Base-by-base conservation (phyloP, 2,113 vertebrate genomes). In the Halichoerus grypus region DNA sequence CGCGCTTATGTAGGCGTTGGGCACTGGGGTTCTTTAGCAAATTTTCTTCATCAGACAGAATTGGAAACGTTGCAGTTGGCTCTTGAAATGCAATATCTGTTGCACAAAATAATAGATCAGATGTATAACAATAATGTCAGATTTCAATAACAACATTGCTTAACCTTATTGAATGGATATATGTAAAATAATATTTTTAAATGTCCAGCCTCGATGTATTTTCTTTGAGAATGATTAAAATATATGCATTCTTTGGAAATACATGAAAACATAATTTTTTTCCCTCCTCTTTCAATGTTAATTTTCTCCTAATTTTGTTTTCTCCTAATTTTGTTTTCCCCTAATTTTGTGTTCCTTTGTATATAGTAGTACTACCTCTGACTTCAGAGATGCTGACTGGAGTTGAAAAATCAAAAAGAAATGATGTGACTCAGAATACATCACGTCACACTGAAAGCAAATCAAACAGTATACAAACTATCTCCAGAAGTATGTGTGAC, bases 381-480 rank as follows among this genome's bases (percentile, higher is more conserved):
- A 95, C 96, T 98, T 97, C 98, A 92, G 97, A 98, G 90, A 91
- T 91, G 65, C 92, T 91, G 15, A 57, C 24, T 93, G 97, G 86
- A 96, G 61, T 39, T 4, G 96, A 98, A 82, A 87, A 95, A 80
- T 95, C 97, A 93, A 94, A 72, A 97, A 96, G 95, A 92, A 96
- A 91, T 31, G 1, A 31, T 13, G 10, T 72, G 71, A 98, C 91
- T 95, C 96, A 63, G 51, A 57, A 51, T 61, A 71, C 82, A 22
- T 82, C 69, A 53, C 57, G 36, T 65, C 63, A 4, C 10, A 14
- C 4, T 71, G 98, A 97, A 95, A 96, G 80, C 74, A 98, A 97
- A 83, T 93, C 94, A 18, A 69, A 42, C 53, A 42, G 79, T 5
- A 3, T 57, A 33, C n/a, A 97, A 88, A 91, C 61, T 19, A 8